Evolutionary conservation across 2,113 vertebrate species (phyloP).

Genomic region (Potamarius usumacintae): DNA sequence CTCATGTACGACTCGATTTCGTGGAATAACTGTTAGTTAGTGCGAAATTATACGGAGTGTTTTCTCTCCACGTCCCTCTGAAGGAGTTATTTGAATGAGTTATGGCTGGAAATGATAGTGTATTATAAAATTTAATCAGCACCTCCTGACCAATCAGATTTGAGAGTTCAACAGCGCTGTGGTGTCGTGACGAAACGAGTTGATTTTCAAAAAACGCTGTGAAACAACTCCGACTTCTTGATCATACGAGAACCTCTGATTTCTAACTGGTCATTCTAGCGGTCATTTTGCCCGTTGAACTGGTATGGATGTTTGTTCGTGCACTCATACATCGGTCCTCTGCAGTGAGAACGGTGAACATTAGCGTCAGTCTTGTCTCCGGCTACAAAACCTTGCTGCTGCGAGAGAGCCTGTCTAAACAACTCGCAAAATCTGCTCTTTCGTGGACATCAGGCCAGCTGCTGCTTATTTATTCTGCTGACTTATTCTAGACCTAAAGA

Average conservation of each 20-base stretch:
- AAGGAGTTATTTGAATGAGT: not conserved
- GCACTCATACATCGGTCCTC: not conserved
- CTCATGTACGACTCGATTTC: too few relatives aligned
- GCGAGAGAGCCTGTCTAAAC: not conserved
- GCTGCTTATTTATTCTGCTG: constrained; percentile 1
- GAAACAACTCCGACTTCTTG: not conserved
- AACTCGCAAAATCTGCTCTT: not conserved
- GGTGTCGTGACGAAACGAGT: not conserved
- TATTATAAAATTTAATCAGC: not conserved
- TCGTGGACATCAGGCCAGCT: not conserved
- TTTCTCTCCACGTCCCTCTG: not conserved
- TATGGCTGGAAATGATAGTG: not conserved
- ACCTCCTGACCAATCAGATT: not conserved
- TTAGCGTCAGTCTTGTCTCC: not conserved
- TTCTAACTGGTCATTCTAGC: not conserved
- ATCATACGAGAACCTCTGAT: not conserved
- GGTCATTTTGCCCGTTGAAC: not conserved
- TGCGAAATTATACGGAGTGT: not conserved
- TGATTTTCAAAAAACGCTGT: too few relatives aligned
- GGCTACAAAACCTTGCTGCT: not conserved
- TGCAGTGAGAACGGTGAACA: not conserved
- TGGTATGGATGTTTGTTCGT: not conserved
- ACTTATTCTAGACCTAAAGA: constrained; percentile 53
- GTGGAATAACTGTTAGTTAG: too few relatives aligned
- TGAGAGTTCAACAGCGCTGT: not conserved